Evolutionary conservation across 2,888 invertebrate species (phyloP), one percentile per base, ranked within the genome.

Genomic region (Plebejus anna): DNA sequence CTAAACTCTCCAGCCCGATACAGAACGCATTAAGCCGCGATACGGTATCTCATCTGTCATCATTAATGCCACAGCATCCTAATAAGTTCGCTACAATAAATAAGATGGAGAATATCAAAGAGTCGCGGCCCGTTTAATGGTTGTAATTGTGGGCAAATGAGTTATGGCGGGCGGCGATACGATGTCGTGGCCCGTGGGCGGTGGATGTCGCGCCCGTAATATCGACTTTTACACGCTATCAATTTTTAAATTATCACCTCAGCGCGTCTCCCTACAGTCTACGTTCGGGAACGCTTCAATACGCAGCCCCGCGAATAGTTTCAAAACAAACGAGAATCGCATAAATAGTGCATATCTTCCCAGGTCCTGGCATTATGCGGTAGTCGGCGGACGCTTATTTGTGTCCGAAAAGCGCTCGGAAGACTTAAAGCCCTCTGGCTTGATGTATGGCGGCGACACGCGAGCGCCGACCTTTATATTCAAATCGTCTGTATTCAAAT

Each of bases 401-500:
- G 92, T 90, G 92, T 91, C 92, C 89, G 82, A 92, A 91, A 92
- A 90, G 92, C 91, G 90, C 88, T 89, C 90, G 89, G 82, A 89
- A 92, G 93, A 92, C 91, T 89, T 92, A 92, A 92, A 91, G 88
- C 90, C 88, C 85, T 87, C 88, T 81, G 85, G 82, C 84, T 90
- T 93, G 93, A 94, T 93, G 90, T 88, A 92, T 90, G 89, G 91
- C 87, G 86, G 84, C 88, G 90, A 89, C 91, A 88, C 89, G 89
- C 88, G 89, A 90, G 88, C 87, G 87, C 88, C 90, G 89, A 91
- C 90, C 91, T 92, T 94, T 94, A 94, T 94, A 94, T 94, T 94
- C 91, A 94, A 93, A 94, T 93, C 87, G 86, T 82, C 78, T 82
- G 88, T 88, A 94, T 94, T 93, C 90, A 93, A 93, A 91, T 91